These are phyloP conservation scores for Riparia riparia DNA, from an alignment of 2,113 vertebrate genomes.

Conservation along the genomic window DNA sequence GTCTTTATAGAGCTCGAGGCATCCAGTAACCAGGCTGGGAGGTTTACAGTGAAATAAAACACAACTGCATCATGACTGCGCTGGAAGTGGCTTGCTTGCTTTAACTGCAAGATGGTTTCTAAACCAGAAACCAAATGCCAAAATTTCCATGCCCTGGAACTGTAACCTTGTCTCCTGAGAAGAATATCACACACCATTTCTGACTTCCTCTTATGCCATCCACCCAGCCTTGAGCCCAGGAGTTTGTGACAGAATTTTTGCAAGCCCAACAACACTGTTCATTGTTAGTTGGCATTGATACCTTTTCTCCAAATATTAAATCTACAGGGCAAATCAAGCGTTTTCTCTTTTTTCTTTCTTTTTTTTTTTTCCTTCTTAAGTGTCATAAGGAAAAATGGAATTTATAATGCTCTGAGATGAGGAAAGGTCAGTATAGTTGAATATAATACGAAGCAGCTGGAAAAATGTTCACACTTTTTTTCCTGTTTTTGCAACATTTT, in stretches of 20 bases:
- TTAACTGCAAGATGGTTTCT: background rate
- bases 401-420: background rate
- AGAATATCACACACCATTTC: background rate
- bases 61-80: background rate
- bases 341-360: background rate
- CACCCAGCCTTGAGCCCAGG: background rate
- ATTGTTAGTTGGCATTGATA: background rate
- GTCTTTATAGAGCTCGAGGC: background rate
- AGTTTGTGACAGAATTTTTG: background rate
- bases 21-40: background rate
- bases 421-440: conserved; percentile 17
- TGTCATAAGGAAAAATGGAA: background rate
- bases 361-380: background rate
- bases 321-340: background rate
- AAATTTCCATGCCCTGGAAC: background rate
- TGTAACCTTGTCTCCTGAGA: background rate
- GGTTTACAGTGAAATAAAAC: background rate
- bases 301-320: background rate
- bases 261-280: background rate
- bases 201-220: background rate
- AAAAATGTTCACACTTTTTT: conserved; percentile 31
- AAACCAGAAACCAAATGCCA: background rate
- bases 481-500: conserved; percentile 16
- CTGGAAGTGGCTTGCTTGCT: background rate
- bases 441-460: background rate